These are phyloP conservation scores for Mustela erminea DNA, from an alignment of 2,797 vertebrate species.

Conservation along the genomic window DNA sequence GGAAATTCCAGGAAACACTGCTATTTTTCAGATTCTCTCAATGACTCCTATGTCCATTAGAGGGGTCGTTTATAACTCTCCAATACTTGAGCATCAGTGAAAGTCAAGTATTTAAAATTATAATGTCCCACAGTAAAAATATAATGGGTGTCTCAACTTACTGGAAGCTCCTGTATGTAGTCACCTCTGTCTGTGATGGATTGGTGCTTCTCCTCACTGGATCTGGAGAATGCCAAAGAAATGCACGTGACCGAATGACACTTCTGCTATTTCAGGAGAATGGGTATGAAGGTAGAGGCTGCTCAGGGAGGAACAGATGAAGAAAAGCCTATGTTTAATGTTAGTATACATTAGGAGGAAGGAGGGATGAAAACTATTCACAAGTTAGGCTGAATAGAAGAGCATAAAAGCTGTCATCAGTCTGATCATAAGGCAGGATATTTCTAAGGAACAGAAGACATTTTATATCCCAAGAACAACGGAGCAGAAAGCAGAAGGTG, in stretches of 20 bases:
- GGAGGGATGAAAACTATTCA: background rate
- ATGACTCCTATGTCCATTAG: background rate
- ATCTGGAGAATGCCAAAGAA: background rate
- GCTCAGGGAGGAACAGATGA: background rate
- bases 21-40: background rate
- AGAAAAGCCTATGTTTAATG: background rate
- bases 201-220: background rate
- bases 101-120: constrained; percentile 35
- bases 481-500: background rate
- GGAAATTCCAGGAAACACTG: background rate
- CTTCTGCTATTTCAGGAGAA: background rate
- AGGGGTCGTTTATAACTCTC: background rate
- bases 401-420: background rate
- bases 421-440: background rate
- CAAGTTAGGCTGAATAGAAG: background rate
- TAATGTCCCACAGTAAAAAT: background rate
- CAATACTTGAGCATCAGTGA: background rate
- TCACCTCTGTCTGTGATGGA: background rate
- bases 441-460: background rate
- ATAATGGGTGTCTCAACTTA: background rate
- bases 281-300: background rate
- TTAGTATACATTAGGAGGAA: background rate
- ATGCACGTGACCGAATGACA: background rate
- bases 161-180: background rate
- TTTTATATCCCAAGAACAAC: background rate